Percentiles rank a stretch among this genome's conserved stretches.
Evolutionary conservation across 2,888 invertebrate species (phyloP).

Genomic region (Acanthosepion lycidas): DNA sequence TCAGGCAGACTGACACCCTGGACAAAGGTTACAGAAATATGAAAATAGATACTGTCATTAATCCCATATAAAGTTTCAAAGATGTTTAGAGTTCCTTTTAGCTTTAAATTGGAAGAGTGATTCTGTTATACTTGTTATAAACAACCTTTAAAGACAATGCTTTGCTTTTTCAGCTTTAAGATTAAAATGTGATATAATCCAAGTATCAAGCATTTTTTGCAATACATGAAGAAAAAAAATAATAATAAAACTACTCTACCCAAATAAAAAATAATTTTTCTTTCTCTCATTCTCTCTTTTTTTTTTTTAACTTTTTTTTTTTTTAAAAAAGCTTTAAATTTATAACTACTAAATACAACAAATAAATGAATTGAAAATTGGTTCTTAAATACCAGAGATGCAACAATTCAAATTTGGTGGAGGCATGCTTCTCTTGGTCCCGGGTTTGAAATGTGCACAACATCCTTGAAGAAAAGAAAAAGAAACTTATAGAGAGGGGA

Average conservation of each 20-base stretch:
- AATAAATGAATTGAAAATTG: constrained; percentile 20
- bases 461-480: constrained; percentile 23
- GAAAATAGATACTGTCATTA: too few species aligned
- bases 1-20: too few species aligned
- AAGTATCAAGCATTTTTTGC: background rate
- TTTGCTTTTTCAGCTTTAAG: background rate
- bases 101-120: too few species aligned
- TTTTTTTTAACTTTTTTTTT: background rate
- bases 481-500: background rate
- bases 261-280: background rate
- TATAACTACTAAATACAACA: background rate
- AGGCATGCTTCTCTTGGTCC: constrained; percentile 33
- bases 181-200: background rate
- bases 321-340: background rate
- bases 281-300: background rate
- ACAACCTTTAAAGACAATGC: background rate
- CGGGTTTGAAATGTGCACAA: constrained; percentile 33
- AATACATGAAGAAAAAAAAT: background rate
- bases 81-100: too few species aligned
- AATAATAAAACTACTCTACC: background rate
- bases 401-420: constrained; percentile 33
- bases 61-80: too few species aligned
- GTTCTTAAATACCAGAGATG: background rate
- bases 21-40: too few species aligned
- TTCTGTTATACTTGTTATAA: too few species aligned